Conservation (phyloP, 2,888 invertebrate genomes). For the Mythimna lalbum region DNA sequence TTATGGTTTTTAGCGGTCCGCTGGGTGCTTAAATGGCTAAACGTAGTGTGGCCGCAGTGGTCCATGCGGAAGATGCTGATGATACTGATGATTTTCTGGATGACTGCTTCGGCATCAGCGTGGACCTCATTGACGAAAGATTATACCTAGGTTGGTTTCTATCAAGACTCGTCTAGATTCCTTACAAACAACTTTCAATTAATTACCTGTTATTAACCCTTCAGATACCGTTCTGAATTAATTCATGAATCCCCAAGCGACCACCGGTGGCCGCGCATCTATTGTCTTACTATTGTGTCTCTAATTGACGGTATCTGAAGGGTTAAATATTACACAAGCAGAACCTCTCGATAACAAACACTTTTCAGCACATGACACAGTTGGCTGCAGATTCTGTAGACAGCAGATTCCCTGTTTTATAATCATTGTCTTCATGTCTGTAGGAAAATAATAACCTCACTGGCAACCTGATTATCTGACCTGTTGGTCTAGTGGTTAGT, state of each 20-base stretch:
- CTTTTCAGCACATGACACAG: not conserved
- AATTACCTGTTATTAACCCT: no score
- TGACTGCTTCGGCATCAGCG: constrained; percentile 80
- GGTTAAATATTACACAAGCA: not conserved
- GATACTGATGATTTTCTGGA: constrained; percentile 64
- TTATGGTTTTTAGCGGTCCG: constrained; percentile 41
- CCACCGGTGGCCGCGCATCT: no score
- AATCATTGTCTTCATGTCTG: no score
- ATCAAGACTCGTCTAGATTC: not conserved
- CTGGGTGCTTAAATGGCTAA: constrained; percentile 77
- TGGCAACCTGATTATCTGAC: constrained; percentile 17
- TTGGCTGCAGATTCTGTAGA: not conserved
- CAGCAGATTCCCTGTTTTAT: no score
- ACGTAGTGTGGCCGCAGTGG: constrained; percentile 79
- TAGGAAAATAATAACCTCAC: not conserved
- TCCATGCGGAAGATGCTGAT: constrained; percentile 75
- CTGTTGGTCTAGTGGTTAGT: no score
- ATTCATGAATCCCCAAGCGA: no score
- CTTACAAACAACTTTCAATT: not conserved
- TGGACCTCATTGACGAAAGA: constrained; percentile 84
- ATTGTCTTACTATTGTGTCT: no score
- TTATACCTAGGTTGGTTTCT: constrained; percentile 79
- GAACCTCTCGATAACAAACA: not conserved
- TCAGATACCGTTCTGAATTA: no score
- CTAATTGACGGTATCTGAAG: no score